These are phyloP conservation scores for Caenorhabditis latens DNA, from an alignment of 1,140 invertebrate species.

Conservation along the genomic window DNA sequence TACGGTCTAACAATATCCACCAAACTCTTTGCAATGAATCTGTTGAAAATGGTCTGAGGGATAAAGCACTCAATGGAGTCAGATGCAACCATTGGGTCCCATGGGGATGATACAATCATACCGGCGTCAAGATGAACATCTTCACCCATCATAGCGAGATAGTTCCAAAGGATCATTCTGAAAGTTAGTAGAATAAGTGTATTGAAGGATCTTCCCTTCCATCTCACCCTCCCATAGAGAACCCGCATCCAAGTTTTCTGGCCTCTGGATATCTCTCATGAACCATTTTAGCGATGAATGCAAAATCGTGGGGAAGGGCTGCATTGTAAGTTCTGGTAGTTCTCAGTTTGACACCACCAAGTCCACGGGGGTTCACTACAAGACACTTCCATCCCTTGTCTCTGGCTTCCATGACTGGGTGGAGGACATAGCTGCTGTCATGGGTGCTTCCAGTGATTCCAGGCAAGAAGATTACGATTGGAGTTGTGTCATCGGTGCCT, in stretches of 20 bases:
- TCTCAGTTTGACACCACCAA: slow-evolving; percentile 65
- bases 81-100: slow-evolving; percentile 64
- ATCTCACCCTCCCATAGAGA: slow-evolving; percentile 67
- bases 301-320: slow-evolving; percentile 61
- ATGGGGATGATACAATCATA: slow-evolving; percentile 68
- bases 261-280: slow-evolving; percentile 62
- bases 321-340: slow-evolving; percentile 67
- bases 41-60: slow-evolving; percentile 63
- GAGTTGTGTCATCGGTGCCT: slow-evolving; percentile 59
- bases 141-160: slow-evolving; percentile 63
- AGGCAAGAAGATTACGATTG: slow-evolving; percentile 66
- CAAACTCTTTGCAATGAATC: slow-evolving; percentile 62
- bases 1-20: slow-evolving; percentile 65
- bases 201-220: slow-evolving; percentile 18
- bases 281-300: slow-evolving; percentile 63
- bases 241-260: slow-evolving; percentile 67
- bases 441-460: slow-evolving; percentile 69
- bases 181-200: slow-evolving; percentile 13
- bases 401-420: slow-evolving; percentile 64
- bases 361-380: slow-evolving; percentile 66
- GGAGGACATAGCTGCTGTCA: slow-evolving; percentile 64
- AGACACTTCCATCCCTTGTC: slow-evolving; percentile 60
- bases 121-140: slow-evolving; percentile 59
- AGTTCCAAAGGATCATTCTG: slow-evolving; percentile 70
- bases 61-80: slow-evolving; percentile 58